Evolutionary conservation across 2,113 vertebrate genomes (phyloP).

Genomic region (Saccopteryx leptura): DNA sequence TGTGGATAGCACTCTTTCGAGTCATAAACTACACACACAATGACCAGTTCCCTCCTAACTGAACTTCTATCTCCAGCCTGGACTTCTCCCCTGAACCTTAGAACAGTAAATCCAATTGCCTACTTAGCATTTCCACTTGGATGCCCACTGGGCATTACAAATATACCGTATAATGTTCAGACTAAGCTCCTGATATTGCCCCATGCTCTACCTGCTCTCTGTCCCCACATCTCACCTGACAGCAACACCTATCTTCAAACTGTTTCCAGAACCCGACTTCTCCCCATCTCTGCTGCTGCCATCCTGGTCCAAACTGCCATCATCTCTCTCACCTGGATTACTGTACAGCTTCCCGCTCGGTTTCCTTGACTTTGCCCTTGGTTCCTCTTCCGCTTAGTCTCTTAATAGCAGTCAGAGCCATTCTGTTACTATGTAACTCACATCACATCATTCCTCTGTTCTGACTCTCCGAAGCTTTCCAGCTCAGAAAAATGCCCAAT

Average conservation of each 20-base stretch:
- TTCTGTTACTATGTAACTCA: neutral
- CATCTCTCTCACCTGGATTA: neutral
- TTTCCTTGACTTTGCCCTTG: neutral
- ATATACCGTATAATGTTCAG: neutral
- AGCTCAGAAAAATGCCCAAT: slow-evolving; percentile 22
- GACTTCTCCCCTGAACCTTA: neutral
- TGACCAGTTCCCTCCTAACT: slow-evolving; percentile 6
- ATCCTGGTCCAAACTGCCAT: neutral
- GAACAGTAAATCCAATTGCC: neutral
- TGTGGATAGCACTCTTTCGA: neutral
- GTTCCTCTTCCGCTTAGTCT: neutral
- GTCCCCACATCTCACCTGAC: neutral
- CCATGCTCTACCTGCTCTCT: neutral
- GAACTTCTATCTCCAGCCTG: neutral
- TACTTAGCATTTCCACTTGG: neutral
- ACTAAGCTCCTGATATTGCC: neutral
- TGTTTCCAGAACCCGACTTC: neutral
- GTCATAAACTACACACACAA: neutral
- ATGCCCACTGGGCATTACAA: neutral
- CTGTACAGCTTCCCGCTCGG: neutral
- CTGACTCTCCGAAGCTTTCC: neutral
- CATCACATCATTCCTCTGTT: neutral
- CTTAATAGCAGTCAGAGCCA: neutral
- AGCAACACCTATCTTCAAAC: neutral
- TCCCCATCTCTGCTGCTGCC: neutral